These are phyloP conservation scores for Sebastes minor DNA, from an alignment of 2,797 vertebrate species.

Conservation along the genomic window DNA sequence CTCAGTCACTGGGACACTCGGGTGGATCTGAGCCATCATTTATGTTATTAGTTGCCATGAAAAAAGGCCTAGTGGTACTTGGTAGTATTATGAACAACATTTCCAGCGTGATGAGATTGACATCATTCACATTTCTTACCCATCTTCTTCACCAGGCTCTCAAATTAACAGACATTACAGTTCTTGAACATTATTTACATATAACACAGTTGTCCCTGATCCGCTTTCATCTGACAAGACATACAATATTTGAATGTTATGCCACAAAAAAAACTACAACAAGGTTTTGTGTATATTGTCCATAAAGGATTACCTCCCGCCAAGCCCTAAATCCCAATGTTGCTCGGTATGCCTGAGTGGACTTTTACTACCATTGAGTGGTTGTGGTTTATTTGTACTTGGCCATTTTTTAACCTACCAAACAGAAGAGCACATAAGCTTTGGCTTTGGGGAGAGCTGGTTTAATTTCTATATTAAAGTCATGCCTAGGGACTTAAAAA, in stretches of 20 bases:
- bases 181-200: not conserved
- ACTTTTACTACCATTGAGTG: not conserved
- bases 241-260: not conserved
- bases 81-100: not conserved
- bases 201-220: not conserved
- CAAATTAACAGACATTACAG: not conserved
- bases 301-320: not conserved
- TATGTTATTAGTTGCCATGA: not conserved
- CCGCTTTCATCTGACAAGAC: not conserved
- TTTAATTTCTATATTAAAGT: not conserved
- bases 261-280: not conserved
- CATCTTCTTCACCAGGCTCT: not conserved
- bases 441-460: not conserved
- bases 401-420: not conserved
- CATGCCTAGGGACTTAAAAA: not conserved
- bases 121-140: not conserved
- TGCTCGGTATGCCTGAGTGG: not conserved
- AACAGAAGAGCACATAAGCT: not conserved
- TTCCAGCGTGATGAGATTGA: not conserved
- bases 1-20: not conserved
- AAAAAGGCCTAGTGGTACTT: not conserved
- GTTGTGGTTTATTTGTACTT: not conserved
- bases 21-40: not conserved
- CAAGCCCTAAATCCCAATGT: not conserved
- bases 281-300: not conserved